Conservation (phyloP, 2,888 invertebrate species). For the Stenotaenia linearis region DNA sequence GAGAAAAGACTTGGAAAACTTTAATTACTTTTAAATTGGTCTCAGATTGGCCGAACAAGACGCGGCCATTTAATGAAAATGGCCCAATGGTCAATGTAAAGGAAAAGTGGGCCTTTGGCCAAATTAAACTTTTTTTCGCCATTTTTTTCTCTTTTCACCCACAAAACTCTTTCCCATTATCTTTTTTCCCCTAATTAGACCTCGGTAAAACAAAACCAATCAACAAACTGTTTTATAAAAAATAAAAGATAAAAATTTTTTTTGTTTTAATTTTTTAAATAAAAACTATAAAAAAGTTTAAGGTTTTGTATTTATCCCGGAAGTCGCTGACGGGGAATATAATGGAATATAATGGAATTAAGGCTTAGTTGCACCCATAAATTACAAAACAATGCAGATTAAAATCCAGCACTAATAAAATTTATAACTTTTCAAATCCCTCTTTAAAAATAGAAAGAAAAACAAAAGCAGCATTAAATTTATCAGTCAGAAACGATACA, state of each 20-base stretch:
- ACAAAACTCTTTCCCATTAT: background rate
- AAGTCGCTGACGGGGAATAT: background rate
- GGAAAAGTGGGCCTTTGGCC: slow-evolving; percentile 23
- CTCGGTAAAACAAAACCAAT: background rate
- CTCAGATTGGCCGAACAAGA: slow-evolving; percentile 18
- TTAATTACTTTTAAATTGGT: slow-evolving; percentile 28
- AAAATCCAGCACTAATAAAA: background rate
- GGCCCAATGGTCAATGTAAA: slow-evolving; percentile 17
- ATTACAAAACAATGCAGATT: background rate
- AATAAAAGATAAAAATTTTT: background rate
- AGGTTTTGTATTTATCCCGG: background rate
- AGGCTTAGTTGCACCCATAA: background rate
- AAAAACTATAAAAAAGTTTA: background rate
- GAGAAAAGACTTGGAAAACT: background rate
- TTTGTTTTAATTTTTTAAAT: background rate
- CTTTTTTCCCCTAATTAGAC: background rate
- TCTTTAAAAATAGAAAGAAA: background rate
- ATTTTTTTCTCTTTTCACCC: background rate
- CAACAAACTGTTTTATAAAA: background rate
- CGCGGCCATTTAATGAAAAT: slow-evolving; percentile 2
- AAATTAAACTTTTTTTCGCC: background rate
- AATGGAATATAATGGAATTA: background rate
- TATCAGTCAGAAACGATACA: background rate
- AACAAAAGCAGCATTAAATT: background rate
- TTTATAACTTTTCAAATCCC: background rate